phyloP scores from a whole-genome alignment of 2,797 vertebrate species.

The Phrynocephalus guinanensis region DNA sequence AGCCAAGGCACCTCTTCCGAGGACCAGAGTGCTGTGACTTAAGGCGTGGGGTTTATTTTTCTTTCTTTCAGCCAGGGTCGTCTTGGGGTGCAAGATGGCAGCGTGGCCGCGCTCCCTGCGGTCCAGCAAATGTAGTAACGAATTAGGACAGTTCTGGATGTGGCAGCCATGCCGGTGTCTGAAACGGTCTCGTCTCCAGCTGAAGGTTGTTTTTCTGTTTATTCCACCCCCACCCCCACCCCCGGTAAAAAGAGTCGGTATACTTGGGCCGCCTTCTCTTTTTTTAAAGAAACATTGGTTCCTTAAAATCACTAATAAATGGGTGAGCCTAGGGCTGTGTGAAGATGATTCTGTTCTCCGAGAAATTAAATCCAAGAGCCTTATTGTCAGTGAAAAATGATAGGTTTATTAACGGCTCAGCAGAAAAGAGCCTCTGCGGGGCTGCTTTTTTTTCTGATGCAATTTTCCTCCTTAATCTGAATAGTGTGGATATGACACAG shows the following conservation, averaged over 20 bases:
- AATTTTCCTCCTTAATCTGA: constrained; percentile 76
- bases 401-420: constrained; percentile 68
- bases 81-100: constrained; percentile 52
- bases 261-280: constrained; percentile 46
- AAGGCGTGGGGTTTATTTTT: constrained; percentile 39
- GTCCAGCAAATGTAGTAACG: constrained; percentile 53
- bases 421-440: constrained; percentile 56
- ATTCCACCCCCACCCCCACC: too few species aligned
- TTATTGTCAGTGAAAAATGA: constrained; percentile 59
- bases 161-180: constrained; percentile 26
- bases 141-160: constrained; percentile 55
- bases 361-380: constrained; percentile 55
- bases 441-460: constrained; percentile 52
- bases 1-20: constrained; percentile 30
- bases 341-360: constrained; percentile 53
- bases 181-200: constrained; percentile 34
- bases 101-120: constrained; percentile 47
- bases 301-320: constrained; percentile 54
- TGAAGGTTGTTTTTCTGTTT: constrained; percentile 21
- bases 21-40: constrained; percentile 40
- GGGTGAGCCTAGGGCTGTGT: constrained; percentile 40
- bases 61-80: constrained; percentile 15
- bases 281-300: constrained; percentile 39
- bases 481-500: constrained; percentile 69
- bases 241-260: constrained; percentile 45